Evolutionary conservation across 2,797 vertebrate genomes (phyloP).

Genomic region (Pipistrellus pipistrellus): DNA sequence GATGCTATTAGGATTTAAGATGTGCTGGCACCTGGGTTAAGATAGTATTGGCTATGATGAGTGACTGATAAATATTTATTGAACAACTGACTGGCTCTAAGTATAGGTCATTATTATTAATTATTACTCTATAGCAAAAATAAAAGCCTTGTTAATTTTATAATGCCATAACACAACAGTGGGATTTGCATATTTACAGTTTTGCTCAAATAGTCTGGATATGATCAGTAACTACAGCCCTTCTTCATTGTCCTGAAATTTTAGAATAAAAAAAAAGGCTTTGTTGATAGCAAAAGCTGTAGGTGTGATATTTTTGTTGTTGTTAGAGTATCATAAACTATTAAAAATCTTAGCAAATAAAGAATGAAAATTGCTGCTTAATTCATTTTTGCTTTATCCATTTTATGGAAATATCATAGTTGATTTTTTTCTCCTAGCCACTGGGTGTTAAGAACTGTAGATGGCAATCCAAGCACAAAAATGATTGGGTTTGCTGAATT

Average conservation of each 20-base stretch:
- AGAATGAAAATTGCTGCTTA: conserved; percentile 4
- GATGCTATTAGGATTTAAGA: conserved; percentile 49
- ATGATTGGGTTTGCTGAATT: conserved; percentile 69
- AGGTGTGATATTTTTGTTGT: background rate
- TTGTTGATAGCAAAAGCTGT: conserved; percentile 14
- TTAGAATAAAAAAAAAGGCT: conserved; percentile 53
- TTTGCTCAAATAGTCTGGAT: conserved; percentile 5
- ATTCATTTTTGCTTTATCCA: background rate
- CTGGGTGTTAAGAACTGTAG: conserved; percentile 76
- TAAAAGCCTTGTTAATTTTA: conserved; percentile 44
- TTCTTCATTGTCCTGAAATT: conserved; percentile 59
- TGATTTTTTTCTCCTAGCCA: conserved; percentile 53
- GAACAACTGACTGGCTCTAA: conserved; percentile 28
- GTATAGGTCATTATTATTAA: conserved; percentile 27
- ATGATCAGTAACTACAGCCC: background rate
- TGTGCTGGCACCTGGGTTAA: conserved; percentile 28
- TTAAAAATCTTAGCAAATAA: conserved; percentile 55
- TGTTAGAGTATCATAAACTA: conserved; percentile 34
- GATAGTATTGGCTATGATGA: background rate
- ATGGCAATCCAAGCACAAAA: conserved; percentile 82
- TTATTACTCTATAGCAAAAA: conserved; percentile 8
- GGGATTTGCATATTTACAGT: background rate
- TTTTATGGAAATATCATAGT: conserved; percentile 51
- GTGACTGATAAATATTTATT: conserved; percentile 52
- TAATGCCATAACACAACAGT: background rate